Base-by-base conservation (phyloP, 2,113 vertebrate genomes). In the Lichenostomus cassidix region DNA sequence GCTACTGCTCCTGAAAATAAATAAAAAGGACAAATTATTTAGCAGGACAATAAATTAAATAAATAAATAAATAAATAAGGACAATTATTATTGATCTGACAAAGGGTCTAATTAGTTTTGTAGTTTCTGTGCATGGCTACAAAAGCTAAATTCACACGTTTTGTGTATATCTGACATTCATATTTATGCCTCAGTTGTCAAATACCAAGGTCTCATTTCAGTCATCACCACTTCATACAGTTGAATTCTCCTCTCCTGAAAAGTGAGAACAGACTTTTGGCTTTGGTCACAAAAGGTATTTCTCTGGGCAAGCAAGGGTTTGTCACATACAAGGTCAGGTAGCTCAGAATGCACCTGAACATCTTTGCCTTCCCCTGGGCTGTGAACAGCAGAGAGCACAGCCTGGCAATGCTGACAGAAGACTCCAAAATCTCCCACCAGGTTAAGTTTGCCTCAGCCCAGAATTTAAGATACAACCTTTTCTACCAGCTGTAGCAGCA, bases 1-100 rank as follows among this genome's bases (percentile, higher is more conserved):
- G 55, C 76, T 65, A 92, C 83, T 52, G 76, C 92, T 92, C 91
- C 96, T 95, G 89, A 83, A 93, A 94, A 86, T 15, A 92, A 93
- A 87, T 21, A 13, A 39, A 65, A 47, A 83, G 31, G 46, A 24
- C 7, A 20, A 24, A 47, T 59, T 27, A 27, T 12, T 59, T 23
- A 75, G 47, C n/a, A 58, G 18, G 33, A n/a, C n/a, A n/a, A n/a
- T n/a, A n/a, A n/a, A n/a, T n/a, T n/a, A n/a, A n/a, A n/a, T n/a
- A n/a, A n/a, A n/a, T n/a, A 93, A 94, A 86, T 15, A 92, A 93
- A 87, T 21, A 13, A 39, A 65, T n/a, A 47, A 83, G 31, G 46
- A 24, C 7, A 20, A 24, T n/a, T n/a, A 47, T 59, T 27, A 27
- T 37, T 58, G 25, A 55, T 73, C 69, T 42, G 95, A 79, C n/a